Evolutionary conservation across 2,797 vertebrate species (phyloP), one percentile per base, ranked within the genome.

Genomic region (Lagorchestes hirsutus): DNA sequence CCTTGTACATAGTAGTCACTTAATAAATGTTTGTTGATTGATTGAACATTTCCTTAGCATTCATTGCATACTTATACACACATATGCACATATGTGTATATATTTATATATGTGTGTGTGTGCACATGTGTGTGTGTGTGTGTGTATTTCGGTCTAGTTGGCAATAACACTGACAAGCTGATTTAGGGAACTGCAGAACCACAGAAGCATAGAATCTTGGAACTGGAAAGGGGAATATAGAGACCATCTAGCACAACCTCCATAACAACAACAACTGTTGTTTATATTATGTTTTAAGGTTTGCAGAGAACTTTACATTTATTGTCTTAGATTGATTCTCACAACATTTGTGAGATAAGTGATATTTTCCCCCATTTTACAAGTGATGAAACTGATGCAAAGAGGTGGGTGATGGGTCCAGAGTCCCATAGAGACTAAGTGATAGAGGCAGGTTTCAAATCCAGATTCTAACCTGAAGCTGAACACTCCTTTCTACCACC

Each of bases 121-220:
- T 8, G 0, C 46, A 2, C 2, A 2, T 18, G 34, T 29, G 16
- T 16, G 1, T n/a, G 4, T 40, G 5, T 22, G 14, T 22, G 62
- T 74, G 3, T 74, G 16, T 2, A 74, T 24, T 46, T 87, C 18
- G 40, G 18, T 82, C 18, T 4, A 5, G 5, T 34, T 74, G 5
- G 14, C 16, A 74, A 34, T 13, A 59, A 31, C 58, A 59, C 10
- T 12, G 28, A 12, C 29, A 59, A 74, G 34, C 2, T 34, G 16
- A 46, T 24, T 82, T 24, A 40, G n/a, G 18, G n/a, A 18, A 18
- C n/a, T 22, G n/a, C 67, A 82, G 18, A 22, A 10, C n/a, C 18
- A 82, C n/a, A 82, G 67, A 40, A 74, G 16, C 5, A 74, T 74
- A 40, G 34, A 74, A 8, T 74, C 67, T 40, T 74, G 67, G 67